Percentiles rank a stretch among this genome's conserved stretches.
Evolutionary conservation across 1,140 invertebrate species (phyloP).

Genomic region (Diploscapter pachys): DNA sequence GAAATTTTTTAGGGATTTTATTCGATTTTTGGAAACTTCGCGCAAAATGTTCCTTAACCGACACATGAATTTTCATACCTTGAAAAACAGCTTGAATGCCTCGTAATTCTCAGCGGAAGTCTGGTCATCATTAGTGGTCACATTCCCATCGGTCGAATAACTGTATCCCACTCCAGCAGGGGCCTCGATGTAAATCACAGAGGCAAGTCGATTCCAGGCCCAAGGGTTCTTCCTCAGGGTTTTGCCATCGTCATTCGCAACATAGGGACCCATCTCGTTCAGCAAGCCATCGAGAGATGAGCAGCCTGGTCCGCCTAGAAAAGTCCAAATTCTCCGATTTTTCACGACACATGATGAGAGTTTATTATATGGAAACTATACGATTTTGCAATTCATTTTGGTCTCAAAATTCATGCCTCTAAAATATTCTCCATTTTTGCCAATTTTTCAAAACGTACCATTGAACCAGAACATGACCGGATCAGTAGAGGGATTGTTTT

Average conservation of each 20-base stretch:
- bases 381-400: background rate
- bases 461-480: conserved; percentile 67
- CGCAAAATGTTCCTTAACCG: no score
- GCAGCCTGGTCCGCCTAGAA: conserved; percentile 64
- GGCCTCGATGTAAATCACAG: conserved; percentile 69
- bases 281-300: conserved; percentile 63
- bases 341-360: background rate
- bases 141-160: conserved; percentile 63
- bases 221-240: conserved; percentile 60
- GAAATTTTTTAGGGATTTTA: no score
- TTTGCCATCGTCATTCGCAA: conserved; percentile 58
- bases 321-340: conserved; percentile 13
- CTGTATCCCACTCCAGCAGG: conserved; percentile 67
- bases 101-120: conserved; percentile 62
- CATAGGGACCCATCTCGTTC: conserved; percentile 65
- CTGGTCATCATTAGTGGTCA: conserved; percentile 63
- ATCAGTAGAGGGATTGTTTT: conserved; percentile 61
- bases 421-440: conserved; percentile 45
- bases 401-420: background rate
- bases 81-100: conserved; percentile 64
- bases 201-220: conserved; percentile 70
- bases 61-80: conserved; percentile 41
- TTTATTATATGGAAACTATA: background rate
- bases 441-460: conserved; percentile 63
- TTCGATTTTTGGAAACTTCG: no score